A percentile compares a stretch with the other conserved stretches of the same genome.
phyloP scores from a whole-genome alignment of 2,797 vertebrate genomes.

The Picus viridis region DNA sequence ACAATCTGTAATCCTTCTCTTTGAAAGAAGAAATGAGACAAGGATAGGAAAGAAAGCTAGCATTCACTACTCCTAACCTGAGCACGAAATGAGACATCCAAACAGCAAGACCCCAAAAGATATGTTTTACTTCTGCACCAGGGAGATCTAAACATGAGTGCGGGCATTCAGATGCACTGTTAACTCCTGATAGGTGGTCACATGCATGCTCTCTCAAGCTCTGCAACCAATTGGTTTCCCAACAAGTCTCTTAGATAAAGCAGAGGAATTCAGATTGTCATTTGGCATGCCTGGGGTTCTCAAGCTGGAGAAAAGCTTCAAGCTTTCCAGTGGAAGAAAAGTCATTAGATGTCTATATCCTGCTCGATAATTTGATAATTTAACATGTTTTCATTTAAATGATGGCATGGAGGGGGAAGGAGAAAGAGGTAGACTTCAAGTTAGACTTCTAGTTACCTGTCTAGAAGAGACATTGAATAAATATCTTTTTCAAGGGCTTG shows the following conservation, averaged over 20 bases:
- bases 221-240: background rate
- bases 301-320: background rate
- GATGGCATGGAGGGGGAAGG: background rate
- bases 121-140: background rate
- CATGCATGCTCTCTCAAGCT: background rate
- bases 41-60: background rate
- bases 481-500: conserved; percentile 83
- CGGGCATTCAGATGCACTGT: background rate
- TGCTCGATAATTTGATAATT: background rate
- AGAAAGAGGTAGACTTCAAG: background rate
- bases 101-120: background rate
- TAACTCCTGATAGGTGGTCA: background rate
- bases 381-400: background rate
- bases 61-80: background rate
- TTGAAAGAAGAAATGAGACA: background rate
- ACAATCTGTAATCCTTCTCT: background rate
- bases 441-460: conserved; percentile 76
- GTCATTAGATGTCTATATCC: background rate
- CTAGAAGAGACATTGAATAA: conserved; percentile 77
- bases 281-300: background rate
- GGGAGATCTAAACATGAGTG: background rate
- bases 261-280: background rate
- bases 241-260: background rate
- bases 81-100: background rate
- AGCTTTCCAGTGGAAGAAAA: background rate